phyloP scores from a whole-genome alignment of 1,140 invertebrate genomes.

The Berghia stephanieae region DNA sequence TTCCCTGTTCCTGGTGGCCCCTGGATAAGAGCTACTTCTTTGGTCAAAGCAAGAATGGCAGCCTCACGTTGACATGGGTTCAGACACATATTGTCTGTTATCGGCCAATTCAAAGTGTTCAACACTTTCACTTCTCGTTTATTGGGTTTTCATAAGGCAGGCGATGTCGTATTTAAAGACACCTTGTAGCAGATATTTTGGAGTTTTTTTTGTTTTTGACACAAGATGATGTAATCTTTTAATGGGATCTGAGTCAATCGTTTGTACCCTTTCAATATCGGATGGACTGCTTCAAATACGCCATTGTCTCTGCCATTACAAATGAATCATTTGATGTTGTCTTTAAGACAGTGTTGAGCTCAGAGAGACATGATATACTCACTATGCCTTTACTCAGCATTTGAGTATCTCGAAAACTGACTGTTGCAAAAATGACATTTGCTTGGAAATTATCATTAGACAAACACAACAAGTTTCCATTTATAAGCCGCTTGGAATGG shows the following conservation, averaged over 20 bases:
- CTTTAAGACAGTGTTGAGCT: conserved; percentile 19
- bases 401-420: conserved; percentile 71
- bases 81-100: conserved; percentile 13
- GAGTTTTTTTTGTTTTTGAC: conserved; percentile 46
- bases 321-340: conserved; percentile 39
- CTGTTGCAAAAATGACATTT: conserved; percentile 76
- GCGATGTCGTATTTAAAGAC: conserved; percentile 30
- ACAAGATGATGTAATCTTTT: conserved; percentile 56
- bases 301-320: conserved; percentile 68
- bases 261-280: conserved; percentile 66
- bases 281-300: conserved; percentile 69
- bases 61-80: conserved; percentile 57
- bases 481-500: conserved; percentile 73
- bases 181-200: conserved; percentile 45
- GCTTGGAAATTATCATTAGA: conserved; percentile 76
- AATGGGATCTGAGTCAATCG: conserved; percentile 63
- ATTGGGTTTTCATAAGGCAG: background rate
- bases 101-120: conserved; percentile 22
- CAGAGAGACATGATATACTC: conserved; percentile 64
- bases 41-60: conserved; percentile 65
- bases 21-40: conserved; percentile 77
- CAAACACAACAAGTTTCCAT: conserved; percentile 78
- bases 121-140: background rate
- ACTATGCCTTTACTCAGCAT: conserved; percentile 50
- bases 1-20: no score